A percentile compares a stretch with the other conserved stretches of the same genome.
Conservation (phyloP, 2,888 invertebrate genomes). For the Pheosia gnoma region DNA sequence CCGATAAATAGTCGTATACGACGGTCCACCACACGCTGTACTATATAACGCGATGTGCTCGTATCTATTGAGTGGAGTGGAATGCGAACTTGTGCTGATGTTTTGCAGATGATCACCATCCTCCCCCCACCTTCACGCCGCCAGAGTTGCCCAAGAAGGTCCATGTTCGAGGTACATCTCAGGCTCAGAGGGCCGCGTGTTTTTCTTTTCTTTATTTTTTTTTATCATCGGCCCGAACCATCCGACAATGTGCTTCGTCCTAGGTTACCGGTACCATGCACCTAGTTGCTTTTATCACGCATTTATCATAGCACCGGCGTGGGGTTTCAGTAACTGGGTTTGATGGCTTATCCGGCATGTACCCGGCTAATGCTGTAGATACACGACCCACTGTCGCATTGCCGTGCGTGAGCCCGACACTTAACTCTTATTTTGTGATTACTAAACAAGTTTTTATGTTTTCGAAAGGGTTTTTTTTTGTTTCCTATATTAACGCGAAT, state of each 20-base stretch:
- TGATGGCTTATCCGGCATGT: slow-evolving; percentile 73
- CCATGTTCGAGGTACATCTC: slow-evolving; percentile 95
- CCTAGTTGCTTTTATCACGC: slow-evolving; percentile 81
- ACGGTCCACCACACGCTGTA: slow-evolving; percentile 63
- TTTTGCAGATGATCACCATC: slow-evolving; percentile 98
- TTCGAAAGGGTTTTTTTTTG: slow-evolving; percentile 20
- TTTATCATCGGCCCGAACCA: slow-evolving; percentile 75
- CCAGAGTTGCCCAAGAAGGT: slow-evolving; percentile 99
- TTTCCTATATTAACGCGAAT: too few species aligned
- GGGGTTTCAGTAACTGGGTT: slow-evolving; percentile 45
- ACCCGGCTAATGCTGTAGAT: slow-evolving; percentile 64
- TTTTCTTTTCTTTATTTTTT: slow-evolving; percentile 66
- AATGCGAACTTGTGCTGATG: slow-evolving; percentile 88
- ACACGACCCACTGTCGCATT: slow-evolving; percentile 54
- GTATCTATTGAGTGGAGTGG: slow-evolving; percentile 80
- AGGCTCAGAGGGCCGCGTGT: slow-evolving; percentile 76
- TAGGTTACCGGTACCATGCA: slow-evolving; percentile 72
- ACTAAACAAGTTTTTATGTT: slow-evolving; percentile 29
- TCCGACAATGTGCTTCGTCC: slow-evolving; percentile 76
- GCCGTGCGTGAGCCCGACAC: slow-evolving; percentile 43
- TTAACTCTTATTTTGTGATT: slow-evolving; percentile 29
- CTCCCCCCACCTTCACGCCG: slow-evolving; percentile 99
- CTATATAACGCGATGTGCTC: slow-evolving; percentile 65
- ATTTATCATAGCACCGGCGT: slow-evolving; percentile 76
- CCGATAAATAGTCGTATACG: slow-evolving; percentile 37